phyloP scores from a whole-genome alignment of 2,888 invertebrate species.

The Atethmia centrago region DNA sequence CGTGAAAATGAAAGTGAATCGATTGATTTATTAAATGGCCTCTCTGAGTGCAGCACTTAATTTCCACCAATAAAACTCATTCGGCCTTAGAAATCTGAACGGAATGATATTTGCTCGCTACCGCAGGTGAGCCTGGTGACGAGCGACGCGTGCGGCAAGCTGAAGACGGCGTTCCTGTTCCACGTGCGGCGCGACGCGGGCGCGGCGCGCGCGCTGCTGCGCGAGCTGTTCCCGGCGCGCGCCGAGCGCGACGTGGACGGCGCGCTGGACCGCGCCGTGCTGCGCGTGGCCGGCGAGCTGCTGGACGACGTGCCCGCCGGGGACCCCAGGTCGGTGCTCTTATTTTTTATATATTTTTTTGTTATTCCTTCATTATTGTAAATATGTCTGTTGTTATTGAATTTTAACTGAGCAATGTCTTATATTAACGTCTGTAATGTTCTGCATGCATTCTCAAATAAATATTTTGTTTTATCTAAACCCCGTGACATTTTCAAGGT shows the following conservation, averaged over 20 bases:
- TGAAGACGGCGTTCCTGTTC: conserved; percentile 95
- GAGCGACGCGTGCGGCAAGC: conserved; percentile 83
- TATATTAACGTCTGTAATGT: too few species aligned
- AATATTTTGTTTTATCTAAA: too few species aligned
- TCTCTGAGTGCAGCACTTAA: neutral
- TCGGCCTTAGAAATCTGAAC: neutral
- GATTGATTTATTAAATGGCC: neutral
- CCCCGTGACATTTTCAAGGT: too few species aligned
- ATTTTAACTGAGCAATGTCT: too few species aligned
- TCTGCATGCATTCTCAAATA: too few species aligned
- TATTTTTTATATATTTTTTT: too few species aligned
- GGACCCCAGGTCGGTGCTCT: conserved; percentile 93
- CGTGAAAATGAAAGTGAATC: neutral
- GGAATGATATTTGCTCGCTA: conserved; percentile 37
- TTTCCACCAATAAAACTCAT: neutral
- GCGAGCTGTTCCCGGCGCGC: conserved; percentile 78
- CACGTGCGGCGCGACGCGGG: conserved; percentile 91
- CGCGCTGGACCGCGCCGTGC: conserved; percentile 81
- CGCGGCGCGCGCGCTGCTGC: conserved; percentile 72
- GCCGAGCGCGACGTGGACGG: conserved; percentile 77
- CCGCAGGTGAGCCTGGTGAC: conserved; percentile 79
- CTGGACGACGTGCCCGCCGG: conserved; percentile 97
- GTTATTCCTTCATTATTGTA: too few species aligned
- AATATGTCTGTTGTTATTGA: too few species aligned
- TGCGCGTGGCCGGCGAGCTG: conserved; percentile 93